phyloP scores from a whole-genome alignment of 1,140 invertebrate genomes.

The Drosophila grimshawi region DNA sequence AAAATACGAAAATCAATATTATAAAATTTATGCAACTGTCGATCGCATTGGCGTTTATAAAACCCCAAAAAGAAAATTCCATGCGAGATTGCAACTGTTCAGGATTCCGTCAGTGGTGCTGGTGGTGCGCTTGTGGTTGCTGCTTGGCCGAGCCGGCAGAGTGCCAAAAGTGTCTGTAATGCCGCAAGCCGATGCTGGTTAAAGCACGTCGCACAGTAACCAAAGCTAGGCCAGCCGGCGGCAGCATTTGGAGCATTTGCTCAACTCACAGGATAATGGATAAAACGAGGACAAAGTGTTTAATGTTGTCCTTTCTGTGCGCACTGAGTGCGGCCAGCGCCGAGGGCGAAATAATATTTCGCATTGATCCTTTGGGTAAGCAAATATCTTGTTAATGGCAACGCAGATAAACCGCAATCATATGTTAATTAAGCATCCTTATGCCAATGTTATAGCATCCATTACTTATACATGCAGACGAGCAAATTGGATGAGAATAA shows the following conservation, averaged over 20 bases:
- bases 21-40: slow-evolving; percentile 13
- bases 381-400: background rate
- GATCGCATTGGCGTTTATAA: background rate
- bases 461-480: background rate
- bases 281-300: slow-evolving; percentile 54
- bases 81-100: slow-evolving; percentile 30
- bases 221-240: slow-evolving; percentile 6
- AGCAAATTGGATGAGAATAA: slow-evolving; percentile 21
- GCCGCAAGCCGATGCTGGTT: slow-evolving; percentile 21
- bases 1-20: slow-evolving; percentile 10
- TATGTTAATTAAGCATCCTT: slow-evolving; percentile 25
- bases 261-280: slow-evolving; percentile 65
- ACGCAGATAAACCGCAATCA: background rate
- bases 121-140: background rate
- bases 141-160: background rate
- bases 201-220: slow-evolving; percentile 13
- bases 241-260: slow-evolving; percentile 16
- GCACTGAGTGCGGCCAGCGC: slow-evolving; percentile 50
- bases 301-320: slow-evolving; percentile 62
- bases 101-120: background rate
- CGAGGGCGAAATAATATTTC: slow-evolving; percentile 75
- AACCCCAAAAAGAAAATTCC: background rate
- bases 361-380: slow-evolving; percentile 82
- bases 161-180: slow-evolving; percentile 25
- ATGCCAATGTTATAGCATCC: background rate